Percentiles rank a stretch among this genome's conserved stretches.
These are phyloP conservation scores for Pentamera pediparva DNA, from an alignment of 53 echinoderm and acorn worm genomes.

Conservation along the genomic window DNA sequence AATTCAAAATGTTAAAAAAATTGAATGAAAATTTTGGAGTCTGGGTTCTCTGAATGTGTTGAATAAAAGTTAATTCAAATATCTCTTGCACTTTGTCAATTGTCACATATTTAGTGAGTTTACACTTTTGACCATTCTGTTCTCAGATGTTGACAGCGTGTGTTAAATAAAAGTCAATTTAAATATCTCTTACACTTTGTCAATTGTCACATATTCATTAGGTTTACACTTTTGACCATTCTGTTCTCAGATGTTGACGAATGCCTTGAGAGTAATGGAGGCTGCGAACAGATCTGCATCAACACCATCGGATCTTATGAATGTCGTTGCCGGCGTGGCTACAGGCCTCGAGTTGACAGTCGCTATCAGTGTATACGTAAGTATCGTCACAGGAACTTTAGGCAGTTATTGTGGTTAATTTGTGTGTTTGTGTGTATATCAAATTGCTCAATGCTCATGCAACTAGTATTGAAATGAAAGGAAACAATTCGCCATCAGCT, in stretches of 20 bases:
- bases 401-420: too few relatives aligned
- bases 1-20: too few relatives aligned
- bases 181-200: neutral
- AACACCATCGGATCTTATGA: constrained; percentile 70
- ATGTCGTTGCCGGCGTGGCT: constrained; percentile 69
- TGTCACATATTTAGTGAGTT: too few relatives aligned
- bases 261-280: constrained; percentile 57
- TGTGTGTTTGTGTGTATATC: too few relatives aligned
- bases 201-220: too few relatives aligned
- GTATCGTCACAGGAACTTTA: too few relatives aligned
- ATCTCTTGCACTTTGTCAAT: neutral
- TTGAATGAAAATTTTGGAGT: too few relatives aligned
- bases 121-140: neutral
- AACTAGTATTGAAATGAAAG: too few relatives aligned
- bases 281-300: constrained; percentile 70
- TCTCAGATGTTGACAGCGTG: constrained; percentile 50
- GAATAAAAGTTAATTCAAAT: neutral
- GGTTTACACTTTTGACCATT: neutral
- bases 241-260: constrained; percentile 64
- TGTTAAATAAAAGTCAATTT: neutral
- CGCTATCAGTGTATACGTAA: constrained; percentile 47
- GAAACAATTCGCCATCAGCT: too few relatives aligned
- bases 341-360: constrained; percentile 28
- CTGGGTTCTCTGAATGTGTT: neutral
- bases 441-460: too few relatives aligned